phyloP scores from a whole-genome alignment of 2,113 vertebrate genomes.

The Colius striatus region DNA sequence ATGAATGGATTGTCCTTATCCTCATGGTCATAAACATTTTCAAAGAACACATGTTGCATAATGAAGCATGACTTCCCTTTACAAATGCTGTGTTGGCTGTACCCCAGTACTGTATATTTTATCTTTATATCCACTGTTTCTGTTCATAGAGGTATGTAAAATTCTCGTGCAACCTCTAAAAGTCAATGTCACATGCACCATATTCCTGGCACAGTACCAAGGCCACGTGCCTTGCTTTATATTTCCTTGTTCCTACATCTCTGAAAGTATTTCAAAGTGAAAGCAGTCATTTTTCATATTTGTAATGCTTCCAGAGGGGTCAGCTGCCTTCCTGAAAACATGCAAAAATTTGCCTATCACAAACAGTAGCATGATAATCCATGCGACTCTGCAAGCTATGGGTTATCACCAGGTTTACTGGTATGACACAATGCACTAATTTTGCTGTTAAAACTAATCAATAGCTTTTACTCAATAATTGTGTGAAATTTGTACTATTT shows the following conservation, averaged over 20 bases:
- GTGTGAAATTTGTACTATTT: background rate
- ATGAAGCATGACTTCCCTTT: background rate
- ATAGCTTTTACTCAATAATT: background rate
- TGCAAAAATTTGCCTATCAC: background rate
- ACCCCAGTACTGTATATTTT: background rate
- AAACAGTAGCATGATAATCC: background rate
- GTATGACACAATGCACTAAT: background rate
- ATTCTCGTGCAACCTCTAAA: background rate
- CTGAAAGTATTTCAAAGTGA: background rate
- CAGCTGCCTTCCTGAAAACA: background rate
- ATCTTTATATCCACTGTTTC: background rate
- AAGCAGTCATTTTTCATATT: background rate
- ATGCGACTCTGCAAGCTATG: background rate
- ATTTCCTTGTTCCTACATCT: background rate
- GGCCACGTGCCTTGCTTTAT: background rate
- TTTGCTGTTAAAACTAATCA: background rate
- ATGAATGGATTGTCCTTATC: background rate
- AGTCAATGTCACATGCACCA: background rate
- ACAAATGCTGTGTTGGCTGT: background rate
- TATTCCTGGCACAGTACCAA: background rate
- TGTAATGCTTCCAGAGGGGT: background rate
- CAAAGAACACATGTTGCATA: background rate
- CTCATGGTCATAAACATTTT: background rate
- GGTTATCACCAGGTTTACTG: background rate
- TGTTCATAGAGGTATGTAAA: background rate